Evolutionary conservation across 2,888 invertebrate species (phyloP), one percentile per base, ranked within the genome.

Genomic region (Thereva nobilitata): DNA sequence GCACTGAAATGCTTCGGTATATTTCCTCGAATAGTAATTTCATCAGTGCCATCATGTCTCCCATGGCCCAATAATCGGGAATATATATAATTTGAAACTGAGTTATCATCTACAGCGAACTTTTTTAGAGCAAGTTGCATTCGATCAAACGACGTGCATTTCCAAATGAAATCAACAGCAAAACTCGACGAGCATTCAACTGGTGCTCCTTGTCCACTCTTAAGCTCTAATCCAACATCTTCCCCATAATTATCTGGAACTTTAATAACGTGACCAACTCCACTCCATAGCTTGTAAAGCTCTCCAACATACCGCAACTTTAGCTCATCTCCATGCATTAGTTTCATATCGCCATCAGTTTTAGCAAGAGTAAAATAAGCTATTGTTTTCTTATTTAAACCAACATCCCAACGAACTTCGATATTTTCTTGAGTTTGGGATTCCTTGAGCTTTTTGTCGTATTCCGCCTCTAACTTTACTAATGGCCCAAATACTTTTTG

Each of bases 131-230:
- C 97, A 59, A 93, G 85, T 77, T 96, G 94, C 97, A 99, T 99
- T 74, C 96, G 88, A 81, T 97, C 97, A 80, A 98, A 98, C 37
- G 95, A 95, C 1, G 97, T 98, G 72, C 97, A 95, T 80, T 98
- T 98, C 98, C 97, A 98, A 59, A 98, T 97, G 80, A 97, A 99
- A 81, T 99, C 98, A 4, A 98, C 95, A 0, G 95, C 94, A 82
- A 97, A 99, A 82, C 95, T 96, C 72, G 93, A 93, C 56, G 92
- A 92, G 80, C 94, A 94, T 73, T 97, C 97, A 0, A 91, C 89
- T 0, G 98, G 98, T 0, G 97, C 95, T 34, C 93, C 95, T 2
- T 90, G 88, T 72, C 91, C 93, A 72, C 90, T 91, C 78, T 97
- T 97, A 76, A 99, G 82, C 78, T 99, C 99, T 44, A 99, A 89